phyloP scores from a whole-genome alignment of 2,888 invertebrate species.

The Rotaria magnacalcarata region DNA sequence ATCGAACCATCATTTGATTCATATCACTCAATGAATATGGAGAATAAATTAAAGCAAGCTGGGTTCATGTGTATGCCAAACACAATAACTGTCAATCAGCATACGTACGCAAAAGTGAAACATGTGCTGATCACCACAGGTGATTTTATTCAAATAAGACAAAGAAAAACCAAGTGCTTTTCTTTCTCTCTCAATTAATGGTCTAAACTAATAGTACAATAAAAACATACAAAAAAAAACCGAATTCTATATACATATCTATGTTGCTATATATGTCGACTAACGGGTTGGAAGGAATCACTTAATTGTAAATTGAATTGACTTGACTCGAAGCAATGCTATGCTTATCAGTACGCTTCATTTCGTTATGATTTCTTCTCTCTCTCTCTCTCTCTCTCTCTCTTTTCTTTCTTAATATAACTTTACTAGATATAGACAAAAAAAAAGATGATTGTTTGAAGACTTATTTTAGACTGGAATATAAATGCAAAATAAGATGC shows the following conservation, averaged over 20 bases:
- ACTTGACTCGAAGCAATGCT: neutral
- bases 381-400: neutral
- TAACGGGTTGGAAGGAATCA: neutral
- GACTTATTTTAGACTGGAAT: neutral
- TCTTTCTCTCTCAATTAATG: neutral
- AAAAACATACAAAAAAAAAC: neutral
- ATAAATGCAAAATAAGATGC: constrained; percentile 5
- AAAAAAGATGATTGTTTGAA: neutral
- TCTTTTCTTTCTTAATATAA: neutral
- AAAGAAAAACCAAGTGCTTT: constrained; percentile 17
- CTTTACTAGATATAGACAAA: neutral
- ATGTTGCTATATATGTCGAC: neutral
- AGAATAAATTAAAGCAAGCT: constrained; percentile 17
- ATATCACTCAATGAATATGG: constrained; percentile 6
- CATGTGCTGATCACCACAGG: constrained; percentile 15
- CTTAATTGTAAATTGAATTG: neutral
- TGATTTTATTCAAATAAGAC: constrained; percentile 12
- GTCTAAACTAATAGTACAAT: neutral
- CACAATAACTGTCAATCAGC: constrained; percentile 5
- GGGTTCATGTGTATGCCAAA: neutral
- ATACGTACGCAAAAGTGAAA: neutral
- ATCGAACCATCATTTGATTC: neutral
- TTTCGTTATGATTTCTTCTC: neutral
- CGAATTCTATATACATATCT: neutral
- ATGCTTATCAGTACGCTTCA: constrained; percentile 2